Base-by-base conservation (phyloP, 2,888 invertebrate genomes). In the Drosophila tanythrix region DNA sequence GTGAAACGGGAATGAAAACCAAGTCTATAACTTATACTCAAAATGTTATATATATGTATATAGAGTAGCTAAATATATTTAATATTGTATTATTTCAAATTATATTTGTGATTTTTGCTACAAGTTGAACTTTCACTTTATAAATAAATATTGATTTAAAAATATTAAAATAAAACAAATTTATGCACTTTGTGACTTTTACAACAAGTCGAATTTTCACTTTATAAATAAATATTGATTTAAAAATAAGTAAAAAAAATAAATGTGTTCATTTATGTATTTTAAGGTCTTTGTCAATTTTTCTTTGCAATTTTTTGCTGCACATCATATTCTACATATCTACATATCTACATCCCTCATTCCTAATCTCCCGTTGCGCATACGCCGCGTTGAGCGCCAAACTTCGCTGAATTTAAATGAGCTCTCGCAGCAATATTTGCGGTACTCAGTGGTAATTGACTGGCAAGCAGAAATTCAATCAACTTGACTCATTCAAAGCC, bases 391-490 rank as follows among this genome's bases (percentile, higher is more conserved):
- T 36, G 56, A 25, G 29, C 58, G 36, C 43, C 27, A 38, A 68
- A 77, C 62, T 70, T 70, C 59, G 13, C 61, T 70, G 81, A 69
- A 77, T 76, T 86, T 70, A 67, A 86, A 89, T 86, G 87, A 81
- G 66, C 62, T 74, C 51, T 46, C 68, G 73, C 66, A 60, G 46
- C 11, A 59, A 58, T 13, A n/a, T 29, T 74, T 74, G 62, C 60
- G 40, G 50, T 48, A 50, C 63, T 83, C 75, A 77, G 70, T 72
- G 84, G 70, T 90, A 90, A 85, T 90, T 81, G 90, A 89, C 71
- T 77, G 70, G 33, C 65, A 27, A 25, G 25, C 25, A 36, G 8
- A 76, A 83, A 76, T 70, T 83, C 76, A 89, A 89, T 83, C 77
- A 76, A 70, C 69, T 65, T 58, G 70, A 43, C 57, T 61, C 72